Percentiles rank a stretch among this genome's conserved stretches.
These are phyloP conservation scores for Plagodis pulveraria DNA, from an alignment of 2,888 invertebrate species.

Conservation along the genomic window DNA sequence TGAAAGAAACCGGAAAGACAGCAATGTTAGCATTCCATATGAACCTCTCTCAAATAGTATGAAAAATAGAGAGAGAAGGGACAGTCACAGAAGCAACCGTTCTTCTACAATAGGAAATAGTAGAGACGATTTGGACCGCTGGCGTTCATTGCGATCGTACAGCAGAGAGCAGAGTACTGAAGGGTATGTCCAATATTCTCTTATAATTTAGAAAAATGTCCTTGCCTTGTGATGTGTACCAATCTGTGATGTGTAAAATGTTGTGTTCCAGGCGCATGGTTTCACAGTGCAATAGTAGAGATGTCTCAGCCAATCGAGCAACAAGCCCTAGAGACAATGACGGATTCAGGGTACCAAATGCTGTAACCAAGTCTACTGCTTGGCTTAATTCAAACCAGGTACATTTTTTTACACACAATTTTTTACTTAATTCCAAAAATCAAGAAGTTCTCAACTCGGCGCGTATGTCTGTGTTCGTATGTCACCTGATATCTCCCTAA, in stretches of 20 bases:
- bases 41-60: constrained; percentile 58
- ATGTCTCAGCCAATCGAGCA: constrained; percentile 69
- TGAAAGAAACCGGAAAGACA: constrained; percentile 66
- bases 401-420: constrained; percentile 13
- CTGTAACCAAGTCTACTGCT: constrained; percentile 58
- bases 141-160: constrained; percentile 77
- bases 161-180: constrained; percentile 81
- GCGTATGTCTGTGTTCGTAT: too few species aligned
- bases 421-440: background rate
- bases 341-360: constrained; percentile 72
- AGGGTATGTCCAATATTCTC: constrained; percentile 53
- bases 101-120: constrained; percentile 79
- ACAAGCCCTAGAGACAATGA: constrained; percentile 74
- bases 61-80: constrained; percentile 67
- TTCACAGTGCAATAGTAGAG: constrained; percentile 79
- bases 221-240: too few species aligned
- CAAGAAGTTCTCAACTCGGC: too few species aligned
- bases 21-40: constrained; percentile 72
- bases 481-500: too few species aligned
- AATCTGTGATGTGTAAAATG: background rate
- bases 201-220: too few species aligned
- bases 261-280: constrained; percentile 68
- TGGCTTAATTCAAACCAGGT: constrained; percentile 71
- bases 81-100: constrained; percentile 75
- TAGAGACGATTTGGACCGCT: constrained; percentile 76